Conservation (phyloP, 1,140 invertebrate species). For the Zaprionus africanus region DNA sequence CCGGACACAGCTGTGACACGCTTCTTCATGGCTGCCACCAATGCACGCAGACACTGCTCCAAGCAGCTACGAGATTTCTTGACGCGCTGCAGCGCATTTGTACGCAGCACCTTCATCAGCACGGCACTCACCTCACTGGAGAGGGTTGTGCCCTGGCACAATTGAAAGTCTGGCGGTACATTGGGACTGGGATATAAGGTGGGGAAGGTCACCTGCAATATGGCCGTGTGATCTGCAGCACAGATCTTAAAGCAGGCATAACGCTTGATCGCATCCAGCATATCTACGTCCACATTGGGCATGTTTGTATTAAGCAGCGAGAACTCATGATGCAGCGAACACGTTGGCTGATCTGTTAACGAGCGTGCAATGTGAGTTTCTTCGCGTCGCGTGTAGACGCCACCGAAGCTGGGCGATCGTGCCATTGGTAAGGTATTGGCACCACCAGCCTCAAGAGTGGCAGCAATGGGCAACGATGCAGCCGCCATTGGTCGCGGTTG, state of each 20-base stretch:
- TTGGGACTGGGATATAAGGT: constrained; percentile 84
- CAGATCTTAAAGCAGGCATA: constrained; percentile 90
- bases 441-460: constrained; percentile 40
- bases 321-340: constrained; percentile 93
- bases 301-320: constrained; percentile 94
- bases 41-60: constrained; percentile 91
- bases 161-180: constrained; percentile 89
- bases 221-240: constrained; percentile 89
- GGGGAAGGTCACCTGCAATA: constrained; percentile 88
- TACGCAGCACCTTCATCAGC: constrained; percentile 89
- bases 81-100: constrained; percentile 90
- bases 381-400: constrained; percentile 57
- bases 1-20: constrained; percentile 54
- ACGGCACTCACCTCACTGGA: constrained; percentile 87
- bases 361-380: constrained; percentile 78
- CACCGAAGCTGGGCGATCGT: constrained; percentile 66
- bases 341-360: constrained; percentile 85
- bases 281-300: constrained; percentile 91
- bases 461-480: constrained; percentile 61
- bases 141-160: constrained; percentile 87
- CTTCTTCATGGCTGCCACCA: constrained; percentile 89
- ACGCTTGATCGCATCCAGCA: constrained; percentile 89
- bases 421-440: constrained; percentile 64
- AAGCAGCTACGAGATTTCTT: constrained; percentile 91
- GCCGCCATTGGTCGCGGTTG: constrained; percentile 59